Base-by-base conservation (phyloP, 2,888 invertebrate genomes). In the Drosophila glabriapex region DNA sequence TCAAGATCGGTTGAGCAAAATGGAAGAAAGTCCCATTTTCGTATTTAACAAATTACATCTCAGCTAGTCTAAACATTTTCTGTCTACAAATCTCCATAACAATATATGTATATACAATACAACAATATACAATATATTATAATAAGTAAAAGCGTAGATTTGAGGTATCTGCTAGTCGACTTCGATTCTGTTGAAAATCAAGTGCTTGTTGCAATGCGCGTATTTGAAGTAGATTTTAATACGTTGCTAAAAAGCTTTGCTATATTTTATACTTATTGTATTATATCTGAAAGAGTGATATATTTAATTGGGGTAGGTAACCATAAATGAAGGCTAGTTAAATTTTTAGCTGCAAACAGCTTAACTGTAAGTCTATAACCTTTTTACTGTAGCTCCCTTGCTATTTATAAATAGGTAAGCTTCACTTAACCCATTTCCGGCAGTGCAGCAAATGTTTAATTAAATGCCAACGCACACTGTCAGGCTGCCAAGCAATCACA, bases 391-490 rank as follows among this genome's bases (percentile, higher is more conserved):
- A 16, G 19, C 16, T 16, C 9, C n/a, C 2, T 25, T 49, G 9
- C 1, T 7, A 22, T 12, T 65, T 81, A 46, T 63, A 66, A 67
- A 58, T 68, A 62, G 78, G 64, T 72, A 64, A 66, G 66, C 53
- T 67, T 58, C 49, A 68, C 75, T 75, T 78, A 72, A 77, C 76
- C 82, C 83, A 85, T 85, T 85, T 85, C 85, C 88, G 85, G 88
- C 53, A 71, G 74, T 73, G 75, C 73, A 71, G 67, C 80, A 70
- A 83, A 73, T 83, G 76, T 88, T 83, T 88, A 88, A 83, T 85
- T 83, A 85, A 84, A 83, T 85, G 81, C 71, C 70, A 62, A 67
- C 55, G 74, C 25, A 49, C 55, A 71, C 56, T 60, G 41, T 16
- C 29, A 31, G 14, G 29, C 29, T 37, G 39, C 53, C 43, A 28